phyloP scores from a whole-genome alignment of 2,797 vertebrate species.

The Spea hammondii region DNA sequence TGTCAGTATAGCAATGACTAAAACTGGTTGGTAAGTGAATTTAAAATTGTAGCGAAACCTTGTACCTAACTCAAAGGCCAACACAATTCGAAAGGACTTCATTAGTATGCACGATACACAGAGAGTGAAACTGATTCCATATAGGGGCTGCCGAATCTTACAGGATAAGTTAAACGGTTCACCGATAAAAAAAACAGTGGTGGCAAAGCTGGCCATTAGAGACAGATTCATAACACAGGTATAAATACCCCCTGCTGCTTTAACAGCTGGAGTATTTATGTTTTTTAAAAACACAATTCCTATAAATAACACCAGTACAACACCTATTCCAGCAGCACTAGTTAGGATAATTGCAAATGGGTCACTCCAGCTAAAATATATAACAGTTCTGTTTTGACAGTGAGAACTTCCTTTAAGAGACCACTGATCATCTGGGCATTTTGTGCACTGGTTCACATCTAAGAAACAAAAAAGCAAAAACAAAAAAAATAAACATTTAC shows the following conservation, averaged over 20 bases:
- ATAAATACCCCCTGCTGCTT: conserved; percentile 56
- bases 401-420: conserved; percentile 45
- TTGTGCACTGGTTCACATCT: conserved; percentile 57
- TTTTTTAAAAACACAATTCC: conserved; percentile 56
- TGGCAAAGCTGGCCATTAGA: conserved; percentile 61
- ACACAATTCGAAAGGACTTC: conserved; percentile 62
- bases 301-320: conserved; percentile 57
- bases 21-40: conserved; percentile 58
- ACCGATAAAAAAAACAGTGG: conserved; percentile 63
- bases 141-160: conserved; percentile 61
- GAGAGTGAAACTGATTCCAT: conserved; percentile 65
- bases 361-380: conserved; percentile 58
- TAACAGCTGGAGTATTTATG: conserved; percentile 56
- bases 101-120: conserved; percentile 67
- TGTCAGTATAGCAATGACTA: conserved; percentile 53
- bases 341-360: conserved; percentile 59
- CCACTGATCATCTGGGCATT: conserved; percentile 54
- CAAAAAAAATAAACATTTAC: too few species aligned
- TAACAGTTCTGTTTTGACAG: conserved; percentile 54
- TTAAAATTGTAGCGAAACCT: conserved; percentile 42
- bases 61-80: conserved; percentile 56
- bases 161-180: conserved; percentile 57
- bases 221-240: conserved; percentile 65
- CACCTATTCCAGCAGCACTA: conserved; percentile 56
- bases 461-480: conserved; percentile 13